These are phyloP conservation scores for Tholera decimalis DNA, from an alignment of 2,888 invertebrate genomes.

Conservation along the genomic window DNA sequence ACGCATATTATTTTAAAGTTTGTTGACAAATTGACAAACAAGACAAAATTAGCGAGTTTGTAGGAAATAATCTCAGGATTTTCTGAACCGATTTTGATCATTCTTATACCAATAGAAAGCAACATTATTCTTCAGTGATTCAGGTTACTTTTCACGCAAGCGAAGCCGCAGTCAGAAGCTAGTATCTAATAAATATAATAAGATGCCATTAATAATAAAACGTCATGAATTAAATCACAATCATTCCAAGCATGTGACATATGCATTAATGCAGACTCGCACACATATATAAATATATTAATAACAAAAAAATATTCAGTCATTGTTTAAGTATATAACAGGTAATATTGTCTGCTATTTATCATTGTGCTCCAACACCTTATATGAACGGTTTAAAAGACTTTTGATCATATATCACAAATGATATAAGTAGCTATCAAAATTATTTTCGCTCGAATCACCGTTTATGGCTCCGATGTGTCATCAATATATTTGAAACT, in stretches of 20 bases:
- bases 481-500: slow-evolving; percentile 53
- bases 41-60: too few species aligned
- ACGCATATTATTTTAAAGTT: neutral
- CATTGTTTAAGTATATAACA: too few species aligned
- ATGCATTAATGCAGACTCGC: too few species aligned
- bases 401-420: neutral
- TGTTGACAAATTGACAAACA: neutral
- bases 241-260: neutral
- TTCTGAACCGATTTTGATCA: too few species aligned
- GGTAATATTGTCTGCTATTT: neutral
- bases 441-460: slow-evolving; percentile 5
- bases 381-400: neutral
- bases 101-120: too few species aligned
- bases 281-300: too few species aligned
- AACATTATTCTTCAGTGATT: too few species aligned
- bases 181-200: neutral
- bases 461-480: slow-evolving; percentile 35
- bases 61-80: too few species aligned
- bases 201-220: neutral
- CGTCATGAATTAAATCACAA: slow-evolving; percentile 2
- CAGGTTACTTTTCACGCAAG: too few species aligned
- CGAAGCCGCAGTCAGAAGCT: too few species aligned
- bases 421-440: neutral
- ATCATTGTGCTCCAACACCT: neutral
- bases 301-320: too few species aligned